These are phyloP conservation scores for Polylopha cassiicola DNA, from an alignment of 2,888 invertebrate species.

Conservation along the genomic window DNA sequence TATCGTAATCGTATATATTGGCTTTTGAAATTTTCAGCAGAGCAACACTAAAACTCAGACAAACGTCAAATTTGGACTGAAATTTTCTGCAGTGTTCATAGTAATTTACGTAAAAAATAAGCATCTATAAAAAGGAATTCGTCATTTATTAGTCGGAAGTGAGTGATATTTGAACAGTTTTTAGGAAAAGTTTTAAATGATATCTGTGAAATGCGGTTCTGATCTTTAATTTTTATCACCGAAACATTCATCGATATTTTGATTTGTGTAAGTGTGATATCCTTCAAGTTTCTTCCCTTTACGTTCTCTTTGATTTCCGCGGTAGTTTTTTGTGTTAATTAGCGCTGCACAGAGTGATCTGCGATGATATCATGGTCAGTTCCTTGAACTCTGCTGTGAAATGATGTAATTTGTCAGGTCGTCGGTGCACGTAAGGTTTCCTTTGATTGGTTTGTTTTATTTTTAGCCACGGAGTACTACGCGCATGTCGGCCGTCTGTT, in stretches of 20 bases:
- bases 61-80: conserved; percentile 57
- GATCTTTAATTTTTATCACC: conserved; percentile 36
- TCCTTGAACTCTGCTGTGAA: conserved; percentile 45
- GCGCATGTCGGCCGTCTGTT: conserved; percentile 40
- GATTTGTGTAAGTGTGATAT: conserved; percentile 29
- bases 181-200: conserved; percentile 35
- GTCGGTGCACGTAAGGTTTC: conserved; percentile 40
- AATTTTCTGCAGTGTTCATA: conserved; percentile 38
- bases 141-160: conserved; percentile 33
- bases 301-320: conserved; percentile 24
- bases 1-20: too few species aligned
- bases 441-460: conserved; percentile 49
- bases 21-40: too few species aligned
- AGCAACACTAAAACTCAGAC: conserved; percentile 24
- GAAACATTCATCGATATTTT: conserved; percentile 33
- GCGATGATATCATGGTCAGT: conserved; percentile 59
- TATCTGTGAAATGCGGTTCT: conserved; percentile 31
- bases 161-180: conserved; percentile 30
- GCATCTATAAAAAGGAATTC: conserved; percentile 35
- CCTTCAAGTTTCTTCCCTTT: conserved; percentile 16
- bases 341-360: conserved; percentile 44
- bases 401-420: conserved; percentile 35
- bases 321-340: conserved; percentile 30
- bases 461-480: conserved; percentile 53
- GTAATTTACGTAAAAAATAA: conserved; percentile 50